Evolutionary conservation across 2,888 invertebrate genomes (phyloP), one percentile per base, ranked within the genome.

Genomic region (Allacma fusca): DNA sequence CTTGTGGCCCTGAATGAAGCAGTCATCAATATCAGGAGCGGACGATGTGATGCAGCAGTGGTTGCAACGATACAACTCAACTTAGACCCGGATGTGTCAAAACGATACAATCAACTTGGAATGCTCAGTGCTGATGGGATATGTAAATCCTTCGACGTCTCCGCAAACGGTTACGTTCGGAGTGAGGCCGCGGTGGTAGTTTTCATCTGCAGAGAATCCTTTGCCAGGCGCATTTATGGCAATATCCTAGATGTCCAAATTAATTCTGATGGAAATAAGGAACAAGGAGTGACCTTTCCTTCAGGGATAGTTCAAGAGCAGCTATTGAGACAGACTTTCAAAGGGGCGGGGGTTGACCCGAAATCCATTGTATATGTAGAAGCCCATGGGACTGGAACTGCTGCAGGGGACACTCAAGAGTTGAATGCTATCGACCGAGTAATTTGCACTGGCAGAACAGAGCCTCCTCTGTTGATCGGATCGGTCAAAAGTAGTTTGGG

Each of bases 401-500:
- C 97, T 89, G 93, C 92, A 62, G 97, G 98, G 13, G 98, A 98
- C 88, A 98, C 98, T 0, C 95, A 97, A 86, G 98, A 99, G 88
- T 92, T 97, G 1, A 96, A 97, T 87, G 93, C 96, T 0, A 95
- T 98, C 82, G 93, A 93, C 0, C 94, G 95, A 81, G 90, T 95
- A 79, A 96, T 97, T 88, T 75, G 75, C 19, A 28, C 68, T n/a
- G 77, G 57, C 0, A 2, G 77, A 26, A 29, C n/a, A n/a, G n/a
- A n/a, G n/a, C n/a, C n/a, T n/a, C 96, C 97, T 7, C 89, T 99
- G 69, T 87, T 97, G 64, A 91, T 98, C 85, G 98, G 98, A 24
- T 97, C 98, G 0, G 94, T 97, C 0, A 98, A 98, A 87, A 97
- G 96, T 0, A 98, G 97, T 87, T 89, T 97, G 86, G 97, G 98